These are phyloP conservation scores for Gandaritis pyraliata DNA, from an alignment of 2,888 invertebrate genomes.

Conservation along the genomic window DNA sequence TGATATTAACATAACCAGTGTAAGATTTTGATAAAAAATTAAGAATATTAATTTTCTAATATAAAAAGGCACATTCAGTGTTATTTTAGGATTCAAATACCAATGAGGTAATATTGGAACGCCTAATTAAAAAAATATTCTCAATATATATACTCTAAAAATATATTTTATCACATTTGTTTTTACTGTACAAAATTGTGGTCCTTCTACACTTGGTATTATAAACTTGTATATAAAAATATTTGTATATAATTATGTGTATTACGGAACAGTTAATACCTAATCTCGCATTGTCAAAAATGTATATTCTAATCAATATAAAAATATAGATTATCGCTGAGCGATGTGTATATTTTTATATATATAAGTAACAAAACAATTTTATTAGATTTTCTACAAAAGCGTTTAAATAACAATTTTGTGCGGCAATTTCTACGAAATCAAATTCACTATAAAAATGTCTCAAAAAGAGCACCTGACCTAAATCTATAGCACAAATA, in stretches of 20 bases:
- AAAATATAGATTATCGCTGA: conserved; percentile 1
- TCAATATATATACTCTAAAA: conserved; percentile 62
- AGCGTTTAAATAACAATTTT: conserved; percentile 2
- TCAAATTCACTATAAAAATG: conserved; percentile 35
- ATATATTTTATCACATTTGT: conserved; percentile 75
- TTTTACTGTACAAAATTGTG: conserved; percentile 64
- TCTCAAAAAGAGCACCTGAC: conserved; percentile 58
- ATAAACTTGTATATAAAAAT: conserved; percentile 33
- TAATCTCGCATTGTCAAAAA: conserved; percentile 14
- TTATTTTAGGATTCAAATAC: conserved; percentile 34
- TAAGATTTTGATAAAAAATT: conserved; percentile 54
- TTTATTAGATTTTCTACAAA: conserved; percentile 10
- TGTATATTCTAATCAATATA: background rate
- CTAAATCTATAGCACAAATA: conserved; percentile 41
- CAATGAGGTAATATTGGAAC: conserved; percentile 4
- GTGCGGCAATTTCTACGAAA: conserved; percentile 21
- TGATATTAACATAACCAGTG: conserved; percentile 67
- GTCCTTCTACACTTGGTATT: conserved; percentile 56
- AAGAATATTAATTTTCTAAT: conserved; percentile 47
- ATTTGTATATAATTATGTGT: conserved; percentile 23
- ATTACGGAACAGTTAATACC: conserved; percentile 29
- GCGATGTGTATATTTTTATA: conserved; percentile 11
- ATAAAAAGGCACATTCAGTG: conserved; percentile 60
- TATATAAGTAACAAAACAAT: conserved; percentile 1
- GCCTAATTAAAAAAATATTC: conserved; percentile 32